Conservation (phyloP, 2,888 invertebrate species). For the Quadroppia sp. region DNA sequence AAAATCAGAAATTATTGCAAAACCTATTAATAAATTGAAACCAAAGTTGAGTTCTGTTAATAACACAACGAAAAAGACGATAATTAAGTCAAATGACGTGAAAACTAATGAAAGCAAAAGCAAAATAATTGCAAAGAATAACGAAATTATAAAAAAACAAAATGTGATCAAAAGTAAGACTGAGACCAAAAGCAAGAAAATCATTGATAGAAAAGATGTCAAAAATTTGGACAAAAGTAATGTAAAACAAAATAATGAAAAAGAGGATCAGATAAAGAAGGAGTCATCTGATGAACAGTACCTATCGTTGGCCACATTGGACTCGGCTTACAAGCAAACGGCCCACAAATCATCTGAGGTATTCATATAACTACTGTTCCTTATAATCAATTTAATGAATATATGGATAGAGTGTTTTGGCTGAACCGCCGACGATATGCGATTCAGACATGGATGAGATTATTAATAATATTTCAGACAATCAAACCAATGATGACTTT, state of each 20-base stretch:
- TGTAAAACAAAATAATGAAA: neutral
- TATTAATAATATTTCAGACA: neutral
- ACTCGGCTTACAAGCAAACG: neutral
- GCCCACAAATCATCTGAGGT: neutral
- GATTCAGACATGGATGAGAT: slow-evolving; percentile 14
- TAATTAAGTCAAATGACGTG: neutral
- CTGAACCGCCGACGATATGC: slow-evolving; percentile 2
- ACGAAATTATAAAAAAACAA: neutral
- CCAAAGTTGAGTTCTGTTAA: neutral
- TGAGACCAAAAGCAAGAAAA: neutral
- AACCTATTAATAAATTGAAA: neutral
- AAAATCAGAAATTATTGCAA: neutral
- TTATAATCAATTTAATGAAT: neutral
- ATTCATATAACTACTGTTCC: neutral
- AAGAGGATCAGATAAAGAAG: neutral
- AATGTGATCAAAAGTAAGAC: neutral
- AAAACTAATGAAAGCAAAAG: neutral
- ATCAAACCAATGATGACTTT: slow-evolving; percentile 21
- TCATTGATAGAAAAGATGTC: neutral
- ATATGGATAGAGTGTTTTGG: neutral
- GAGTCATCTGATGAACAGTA: slow-evolving; percentile 12
- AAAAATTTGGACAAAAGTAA: neutral
- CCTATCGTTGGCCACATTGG: neutral
- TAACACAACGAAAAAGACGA: neutral
- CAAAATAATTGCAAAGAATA: neutral